Conservation (phyloP, 1,140 invertebrate species). For the Tetramorium simillimum region DNA sequence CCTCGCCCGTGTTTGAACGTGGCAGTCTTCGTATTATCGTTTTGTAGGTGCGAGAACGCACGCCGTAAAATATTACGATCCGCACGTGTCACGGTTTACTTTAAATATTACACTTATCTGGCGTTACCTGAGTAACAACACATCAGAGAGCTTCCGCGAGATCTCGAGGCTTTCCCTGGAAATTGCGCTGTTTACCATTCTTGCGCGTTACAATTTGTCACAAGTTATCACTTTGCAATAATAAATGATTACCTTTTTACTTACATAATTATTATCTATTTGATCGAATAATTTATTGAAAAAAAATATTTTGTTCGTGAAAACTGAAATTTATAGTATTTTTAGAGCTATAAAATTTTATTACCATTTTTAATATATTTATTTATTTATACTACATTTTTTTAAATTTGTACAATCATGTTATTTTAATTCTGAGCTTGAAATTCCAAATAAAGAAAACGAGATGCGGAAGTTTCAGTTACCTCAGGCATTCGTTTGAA, state of each 20-base stretch:
- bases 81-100: constrained; percentile 29
- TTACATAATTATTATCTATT: background rate
- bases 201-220: background rate
- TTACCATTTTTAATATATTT: background rate
- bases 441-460: background rate
- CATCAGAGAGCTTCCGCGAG: background rate
- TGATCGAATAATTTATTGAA: background rate
- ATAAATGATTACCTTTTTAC: background rate
- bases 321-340: background rate
- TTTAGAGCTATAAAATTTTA: background rate
- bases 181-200: background rate
- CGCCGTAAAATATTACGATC: constrained; percentile 15
- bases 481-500: background rate
- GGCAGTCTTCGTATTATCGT: background rate
- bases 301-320: background rate
- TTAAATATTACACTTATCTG: constrained; percentile 33
- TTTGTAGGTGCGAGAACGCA: background rate
- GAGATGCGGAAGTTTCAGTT: background rate
- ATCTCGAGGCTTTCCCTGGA: background rate
- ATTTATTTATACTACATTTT: background rate
- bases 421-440: background rate
- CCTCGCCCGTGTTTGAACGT: background rate
- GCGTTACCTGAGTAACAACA: background rate
- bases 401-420: background rate
- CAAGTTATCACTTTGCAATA: background rate